Base-by-base conservation (phyloP, 2,113 vertebrate genomes). In the Carollia perspicillata region DNA sequence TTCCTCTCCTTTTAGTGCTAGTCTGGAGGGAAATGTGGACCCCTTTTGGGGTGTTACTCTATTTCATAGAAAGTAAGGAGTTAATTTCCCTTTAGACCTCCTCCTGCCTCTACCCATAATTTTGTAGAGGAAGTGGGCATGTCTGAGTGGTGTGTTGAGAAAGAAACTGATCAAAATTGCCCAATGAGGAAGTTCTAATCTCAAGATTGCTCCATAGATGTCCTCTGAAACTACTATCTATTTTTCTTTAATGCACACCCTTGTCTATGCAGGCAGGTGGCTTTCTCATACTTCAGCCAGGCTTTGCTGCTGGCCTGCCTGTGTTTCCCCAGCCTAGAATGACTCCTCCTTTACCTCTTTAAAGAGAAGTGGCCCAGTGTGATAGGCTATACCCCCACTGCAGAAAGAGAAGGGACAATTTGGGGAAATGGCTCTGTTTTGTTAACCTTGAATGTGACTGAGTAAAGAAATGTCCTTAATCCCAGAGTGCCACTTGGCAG, bases 161-260 rank as follows among this genome's bases (percentile, higher is more conserved):
- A 58, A 49, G 35, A 97, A 96, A 89, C 33, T 81, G 90, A 88
- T 85, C 65, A 28, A 44, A 65, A 90, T 96, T 95, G 55, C 90
- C 26, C 68, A 93, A 17, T n/a, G 66, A 95, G 94, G 95, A 96
- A 95, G 81, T 93, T 68, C 90, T 94, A 47, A 93, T 97, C 90
- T 95, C 23, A 22, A 4, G 42, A 35, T 89, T 90, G 47, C 86
- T 30, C 26, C 77, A 78, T 26, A 69, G 23, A 65, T 72, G 65
- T 47, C 72, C 10, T 79, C 88, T 84, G 79, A 68, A 68, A 74
- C 53, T 63, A 28, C 81, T 90, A 2, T 89, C 55, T 80, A 55
- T 79, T 89, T 86, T 8, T 93, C 26, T 49, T 28, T 78, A 42
- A 8, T 51, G 60, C 20, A 68, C 51, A 33, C 42, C 77, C 84